phyloP scores from a whole-genome alignment of 2,113 vertebrate genomes.

The Cairina moschata region DNA sequence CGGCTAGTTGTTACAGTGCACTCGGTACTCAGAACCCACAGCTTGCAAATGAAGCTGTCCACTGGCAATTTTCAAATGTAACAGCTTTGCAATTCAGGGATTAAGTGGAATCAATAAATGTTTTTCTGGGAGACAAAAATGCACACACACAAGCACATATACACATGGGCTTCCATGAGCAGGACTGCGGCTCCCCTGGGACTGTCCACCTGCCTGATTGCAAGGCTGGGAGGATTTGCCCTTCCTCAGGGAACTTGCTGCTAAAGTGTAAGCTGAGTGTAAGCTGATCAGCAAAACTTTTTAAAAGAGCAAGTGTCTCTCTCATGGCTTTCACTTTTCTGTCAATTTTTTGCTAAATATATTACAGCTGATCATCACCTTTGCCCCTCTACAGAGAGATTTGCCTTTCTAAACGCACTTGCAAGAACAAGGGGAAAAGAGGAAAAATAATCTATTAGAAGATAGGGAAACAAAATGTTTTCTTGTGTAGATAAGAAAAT shows the following conservation, averaged over 20 bases:
- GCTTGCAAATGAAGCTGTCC: background rate
- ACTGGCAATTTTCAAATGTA: background rate
- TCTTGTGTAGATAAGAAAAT: background rate
- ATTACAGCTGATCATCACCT: background rate
- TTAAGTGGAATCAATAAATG: background rate
- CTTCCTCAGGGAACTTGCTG: conserved; percentile 6
- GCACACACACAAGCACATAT: background rate
- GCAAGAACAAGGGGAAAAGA: background rate
- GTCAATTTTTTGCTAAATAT: background rate
- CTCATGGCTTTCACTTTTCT: conserved; percentile 29
- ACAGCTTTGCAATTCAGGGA: background rate
- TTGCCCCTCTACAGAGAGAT: background rate
- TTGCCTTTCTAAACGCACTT: background rate
- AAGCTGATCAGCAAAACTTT: background rate
- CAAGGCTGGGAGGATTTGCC: background rate
- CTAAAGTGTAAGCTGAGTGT: background rate
- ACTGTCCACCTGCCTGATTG: background rate
- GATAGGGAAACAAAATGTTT: background rate
- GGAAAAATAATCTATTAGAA: background rate
- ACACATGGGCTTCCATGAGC: background rate
- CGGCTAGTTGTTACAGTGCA: background rate
- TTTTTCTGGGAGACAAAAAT: background rate
- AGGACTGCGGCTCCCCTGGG: background rate
- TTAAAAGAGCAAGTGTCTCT: background rate
- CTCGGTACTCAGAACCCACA: background rate